Base-by-base conservation (phyloP, 2,888 invertebrate genomes). In the Pardosa pseudoannulata region DNA sequence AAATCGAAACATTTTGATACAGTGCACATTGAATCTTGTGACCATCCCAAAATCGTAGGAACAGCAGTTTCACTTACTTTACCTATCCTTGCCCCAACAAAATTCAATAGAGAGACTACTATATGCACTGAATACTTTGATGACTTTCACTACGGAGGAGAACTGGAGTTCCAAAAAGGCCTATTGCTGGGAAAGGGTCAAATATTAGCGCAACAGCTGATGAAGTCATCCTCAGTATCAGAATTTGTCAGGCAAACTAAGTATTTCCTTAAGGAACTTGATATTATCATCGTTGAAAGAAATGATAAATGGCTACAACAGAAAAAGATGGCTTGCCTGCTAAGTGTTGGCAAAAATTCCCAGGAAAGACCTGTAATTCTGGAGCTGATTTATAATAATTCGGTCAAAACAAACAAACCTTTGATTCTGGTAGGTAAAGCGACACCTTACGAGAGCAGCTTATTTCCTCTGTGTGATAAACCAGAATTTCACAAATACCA, bases 361-460 rank as follows among this genome's bases (percentile, higher is more conserved):
- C 16, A 27, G 16, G 41, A 39, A 28, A 11, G n/a, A 13, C 70
- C 70, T 19, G 41, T 70, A 3, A 70, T 70, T 11, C 27, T 70
- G 11, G 70, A 70, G 27, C 27, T 70, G 0, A 28, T 16, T 1
- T 27, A 28, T 28, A 70, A 41, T 13, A 68, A 19, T 36, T 41
- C n/a, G 23, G 23, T 27, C 23, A 5, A 23, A 41, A 13, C 7
- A 13, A 28, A 27, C 0, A 41, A 36, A 7, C 41, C 70, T 1
- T 41, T 70, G n/a, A 16, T 70, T 0, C 11, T 70, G 0, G 70
- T 70, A 16, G 41, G 70, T 13, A 70, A 70, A 70, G 70, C 70
- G 9, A 70, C 70, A 9, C 41, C 70, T 23, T 70, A 28, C 16
- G 70, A 70, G 1, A 28, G 28, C 16, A 41, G 41, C 13, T 70